A percentile compares a stretch with the other conserved stretches of the same genome.
phyloP scores from a whole-genome alignment of 1,140 invertebrate species.

The Homarus americanus region DNA sequence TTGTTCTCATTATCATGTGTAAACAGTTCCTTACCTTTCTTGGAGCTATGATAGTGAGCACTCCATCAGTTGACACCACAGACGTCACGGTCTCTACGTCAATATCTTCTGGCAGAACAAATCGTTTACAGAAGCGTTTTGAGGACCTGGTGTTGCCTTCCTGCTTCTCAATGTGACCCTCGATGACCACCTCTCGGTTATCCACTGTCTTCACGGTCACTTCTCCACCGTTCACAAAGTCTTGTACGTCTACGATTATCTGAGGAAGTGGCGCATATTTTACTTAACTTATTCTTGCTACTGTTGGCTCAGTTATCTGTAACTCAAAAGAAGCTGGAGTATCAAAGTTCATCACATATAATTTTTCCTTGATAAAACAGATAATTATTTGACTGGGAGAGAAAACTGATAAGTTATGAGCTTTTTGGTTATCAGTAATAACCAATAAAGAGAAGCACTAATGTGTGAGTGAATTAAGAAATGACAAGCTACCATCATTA shows the following conservation, averaged over 20 bases:
- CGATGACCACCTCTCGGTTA: constrained; percentile 38
- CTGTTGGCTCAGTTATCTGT: too few species aligned
- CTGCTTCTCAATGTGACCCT: constrained; percentile 45
- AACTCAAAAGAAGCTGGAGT: too few species aligned
- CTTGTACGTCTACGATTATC: constrained; percentile 51
- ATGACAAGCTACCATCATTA: too few species aligned
- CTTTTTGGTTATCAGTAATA: too few species aligned
- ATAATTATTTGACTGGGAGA: too few species aligned
- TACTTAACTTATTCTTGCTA: too few species aligned
- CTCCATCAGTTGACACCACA: constrained; percentile 39
- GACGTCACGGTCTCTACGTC: constrained; percentile 19
- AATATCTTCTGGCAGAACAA: constrained; percentile 40
- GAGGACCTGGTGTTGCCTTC: constrained; percentile 42
- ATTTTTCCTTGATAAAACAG: too few species aligned
- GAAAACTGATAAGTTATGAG: too few species aligned
- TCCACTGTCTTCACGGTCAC: constrained; percentile 53
- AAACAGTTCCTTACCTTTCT: constrained; percentile 11
- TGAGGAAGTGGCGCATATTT: too few species aligned
- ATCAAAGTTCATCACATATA: too few species aligned
- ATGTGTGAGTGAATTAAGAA: too few species aligned
- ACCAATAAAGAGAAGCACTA: too few species aligned
- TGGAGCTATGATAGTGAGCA: constrained; percentile 41
- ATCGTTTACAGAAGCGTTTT: constrained; percentile 39
- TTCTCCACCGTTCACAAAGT: constrained; percentile 50
- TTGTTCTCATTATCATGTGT: background rate